Evolutionary conservation across 2,888 invertebrate genomes (phyloP).

Genomic region (Aricia artaxerxes): DNA sequence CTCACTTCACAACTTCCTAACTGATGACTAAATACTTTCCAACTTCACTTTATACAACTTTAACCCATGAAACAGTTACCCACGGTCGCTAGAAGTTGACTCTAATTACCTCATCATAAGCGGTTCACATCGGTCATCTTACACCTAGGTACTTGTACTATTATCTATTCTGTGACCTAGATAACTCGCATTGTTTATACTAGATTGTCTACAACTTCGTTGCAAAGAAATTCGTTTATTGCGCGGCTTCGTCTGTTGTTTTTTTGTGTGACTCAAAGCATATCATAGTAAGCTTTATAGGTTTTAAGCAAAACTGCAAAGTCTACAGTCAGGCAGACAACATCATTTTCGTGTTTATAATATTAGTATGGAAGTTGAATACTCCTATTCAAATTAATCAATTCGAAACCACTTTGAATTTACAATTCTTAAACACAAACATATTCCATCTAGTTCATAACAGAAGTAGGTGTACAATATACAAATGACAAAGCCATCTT

Average conservation of each 20-base stretch:
- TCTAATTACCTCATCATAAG: background rate
- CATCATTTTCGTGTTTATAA: too few species aligned
- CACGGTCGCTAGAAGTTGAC: background rate
- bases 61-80: background rate
- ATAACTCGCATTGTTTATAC: background rate
- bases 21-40: slow-evolving; percentile 11
- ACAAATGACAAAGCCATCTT: slow-evolving; percentile 24
- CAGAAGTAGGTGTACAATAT: slow-evolving; percentile 1
- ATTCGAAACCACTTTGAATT: too few species aligned
- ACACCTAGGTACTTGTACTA: background rate
- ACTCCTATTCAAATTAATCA: too few species aligned
- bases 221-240: background rate
- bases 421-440: background rate
- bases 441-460: background rate
- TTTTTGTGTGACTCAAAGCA: too few species aligned
- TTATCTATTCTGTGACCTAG: too few species aligned
- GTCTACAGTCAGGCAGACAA: too few species aligned
- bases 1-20: slow-evolving; percentile 14
- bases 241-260: too few species aligned
- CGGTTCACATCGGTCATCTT: background rate
- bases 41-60: slow-evolving; percentile 3
- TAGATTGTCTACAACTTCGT: background rate
- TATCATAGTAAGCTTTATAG: too few species aligned
- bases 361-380: too few species aligned
- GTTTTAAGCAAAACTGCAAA: too few species aligned